phyloP scores from a whole-genome alignment of 2,888 invertebrate genomes.

The Eilema depressum region DNA sequence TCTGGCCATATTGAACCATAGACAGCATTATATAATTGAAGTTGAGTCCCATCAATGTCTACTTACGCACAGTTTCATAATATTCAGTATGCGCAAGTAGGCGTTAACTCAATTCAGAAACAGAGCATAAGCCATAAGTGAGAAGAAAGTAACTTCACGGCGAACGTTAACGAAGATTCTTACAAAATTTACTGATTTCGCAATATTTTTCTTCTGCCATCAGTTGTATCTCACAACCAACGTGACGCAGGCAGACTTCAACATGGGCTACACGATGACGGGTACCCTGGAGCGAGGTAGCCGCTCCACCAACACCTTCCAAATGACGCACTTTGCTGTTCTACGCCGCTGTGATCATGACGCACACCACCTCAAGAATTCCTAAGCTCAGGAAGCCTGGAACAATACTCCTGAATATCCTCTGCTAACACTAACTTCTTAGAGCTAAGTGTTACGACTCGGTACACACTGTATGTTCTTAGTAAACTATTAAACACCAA shows the following conservation, averaged over 20 bases:
- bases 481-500: constrained; percentile 6
- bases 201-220: constrained; percentile 3
- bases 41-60: background rate
- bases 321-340: constrained; percentile 95
- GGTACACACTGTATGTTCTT: background rate
- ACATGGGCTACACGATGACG: constrained; percentile 96
- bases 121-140: background rate
- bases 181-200: background rate
- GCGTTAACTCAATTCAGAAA: background rate
- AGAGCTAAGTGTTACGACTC: background rate
- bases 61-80: background rate
- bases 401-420: background rate
- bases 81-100: too few relatives aligned
- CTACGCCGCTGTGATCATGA: constrained; percentile 93
- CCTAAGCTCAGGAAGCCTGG: constrained; percentile 52
- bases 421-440: background rate
- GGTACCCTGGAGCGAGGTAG: constrained; percentile 94
- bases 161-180: too few relatives aligned
- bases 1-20: too few relatives aligned
- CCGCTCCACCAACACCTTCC: constrained; percentile 92
- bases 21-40: background rate
- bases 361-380: constrained; percentile 80
- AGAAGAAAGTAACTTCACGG: background rate
- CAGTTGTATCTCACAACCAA: constrained; percentile 91
- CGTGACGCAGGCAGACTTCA: constrained; percentile 94